Base-by-base conservation (phyloP, 2,888 invertebrate genomes). In the Chaitophorus viminalis region DNA sequence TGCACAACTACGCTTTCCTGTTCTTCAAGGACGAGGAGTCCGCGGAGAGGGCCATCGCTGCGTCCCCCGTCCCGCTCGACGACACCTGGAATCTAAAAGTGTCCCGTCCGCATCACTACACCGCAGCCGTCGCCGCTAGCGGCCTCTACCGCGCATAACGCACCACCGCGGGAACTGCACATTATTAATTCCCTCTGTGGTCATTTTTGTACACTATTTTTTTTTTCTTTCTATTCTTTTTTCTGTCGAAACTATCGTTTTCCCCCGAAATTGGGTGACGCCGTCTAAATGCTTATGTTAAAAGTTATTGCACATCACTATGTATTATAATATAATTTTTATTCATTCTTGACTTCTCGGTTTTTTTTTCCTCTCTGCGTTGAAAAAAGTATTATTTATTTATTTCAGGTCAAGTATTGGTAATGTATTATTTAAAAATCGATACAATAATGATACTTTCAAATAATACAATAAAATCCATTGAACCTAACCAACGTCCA, bases 1-100 rank as follows among this genome's bases (percentile, higher is more conserved):
- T 21, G 74, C 79, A 87, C 74, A 87, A 87, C 74, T 87, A 87
- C 31, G 87, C 87, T 54, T 87, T 87, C 21, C 65, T 87, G 39
- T 87, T 87, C 46, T 87, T 87, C 31, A 87, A 87, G 33, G 81
- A 87, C 65, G 87, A 79, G 21, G 46, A 14, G 17, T 87, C 87
- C 3, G 87, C 81, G 17, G 79, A 81, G 5, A 60, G 31, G 29
- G 87, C 87, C 31, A 81, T 87, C 3, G 74, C 81, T 14, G 87
- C 87, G 1, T 81, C 87, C 3, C 87, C 87, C n/a, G 46, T 87
- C 14, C 87, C 87, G 14, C 74, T 87, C 14, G 87, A 87, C 46
- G 29, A 46, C 18, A 79, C 72, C 17, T 87, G 87, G 87, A 79
- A 72, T 3, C 79, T 87, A 18, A 87, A 87, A n/a, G 87, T 87